Evolutionary conservation across 2,888 invertebrate species (phyloP), one percentile per base, ranked within the genome.

Genomic region (Drosophila cognata): DNA sequence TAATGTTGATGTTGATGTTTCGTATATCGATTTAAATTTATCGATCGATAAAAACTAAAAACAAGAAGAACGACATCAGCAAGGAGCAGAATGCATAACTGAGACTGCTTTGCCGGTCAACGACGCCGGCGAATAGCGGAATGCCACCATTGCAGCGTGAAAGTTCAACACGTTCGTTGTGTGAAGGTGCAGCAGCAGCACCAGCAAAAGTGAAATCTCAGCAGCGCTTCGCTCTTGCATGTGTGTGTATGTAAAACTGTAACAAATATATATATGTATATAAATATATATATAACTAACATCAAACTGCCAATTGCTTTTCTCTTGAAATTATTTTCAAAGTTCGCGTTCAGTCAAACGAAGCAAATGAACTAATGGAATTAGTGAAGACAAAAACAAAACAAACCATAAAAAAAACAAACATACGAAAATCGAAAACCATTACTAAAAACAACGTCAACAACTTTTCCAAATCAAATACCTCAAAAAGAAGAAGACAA

Each of bases 141-240:
- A 77, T 63, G 64, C 1, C 69, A 64, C 61, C 59, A 58, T 64
- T 76, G 67, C 67, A 58, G 81, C 67, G 81, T 80, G 77, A 78
- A 78, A 76, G 81, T 78, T 80, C 61, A 76, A 38, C 63, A 43
- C 16, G 51, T 57, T 69, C 61, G 59, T 60, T n/a, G n/a, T 56
- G 8, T 56, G 67, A 51, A 70, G 59, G 43, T 63, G 65, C 60
- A 64, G 61, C 53, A 60, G 57, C 61, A 28, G 48, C 35, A 36
- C 52, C 65, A 50, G 62, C 67, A 73, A 79, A 79, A 79, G 78
- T 79, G 78, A 79, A 79, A 79, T 79, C 77, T 77, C 56, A 25
- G 50, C 52, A 55, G 48, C 63, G 50, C 55, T 58, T n/a, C 35
- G 56, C 57, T 71, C 51, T 52, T n/a, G 65, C 51, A 4, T 41